phyloP scores from a whole-genome alignment of 2,888 invertebrate genomes.

The Seladonia tumulorum region DNA sequence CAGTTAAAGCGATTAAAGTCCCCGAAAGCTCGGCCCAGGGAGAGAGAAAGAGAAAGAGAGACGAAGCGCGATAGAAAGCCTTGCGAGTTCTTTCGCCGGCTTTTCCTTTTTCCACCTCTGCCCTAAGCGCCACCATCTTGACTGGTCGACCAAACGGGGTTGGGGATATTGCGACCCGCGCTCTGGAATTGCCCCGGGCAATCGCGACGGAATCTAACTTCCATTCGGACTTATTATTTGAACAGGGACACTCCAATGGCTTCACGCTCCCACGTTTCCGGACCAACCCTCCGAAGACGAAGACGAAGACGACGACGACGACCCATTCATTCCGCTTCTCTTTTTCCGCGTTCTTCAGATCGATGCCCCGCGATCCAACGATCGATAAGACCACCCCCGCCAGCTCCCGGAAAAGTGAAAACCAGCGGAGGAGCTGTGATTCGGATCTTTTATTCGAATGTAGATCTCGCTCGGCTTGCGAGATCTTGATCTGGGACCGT shows the following conservation, averaged over 20 bases:
- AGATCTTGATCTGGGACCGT: not conserved
- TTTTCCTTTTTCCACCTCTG: slow-evolving; percentile 40
- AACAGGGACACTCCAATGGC: slow-evolving; percentile 70
- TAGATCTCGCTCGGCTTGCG: not conserved
- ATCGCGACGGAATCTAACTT: slow-evolving; percentile 75
- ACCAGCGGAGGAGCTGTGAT: not conserved
- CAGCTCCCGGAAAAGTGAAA: slow-evolving; percentile 16
- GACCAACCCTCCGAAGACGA: slow-evolving; percentile 6
- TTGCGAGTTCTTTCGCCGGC: slow-evolving; percentile 67
- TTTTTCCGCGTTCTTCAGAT: slow-evolving; percentile 33
- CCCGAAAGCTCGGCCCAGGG: slow-evolving; percentile 67
- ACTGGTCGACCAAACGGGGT: slow-evolving; percentile 9
- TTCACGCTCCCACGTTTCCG: slow-evolving; percentile 65
- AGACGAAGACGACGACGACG: not conserved
- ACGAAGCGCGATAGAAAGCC: slow-evolving; percentile 69
- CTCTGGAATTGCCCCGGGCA: slow-evolving; percentile 72
- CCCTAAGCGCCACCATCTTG: slow-evolving; percentile 31
- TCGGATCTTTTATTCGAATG: not conserved
- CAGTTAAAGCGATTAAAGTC: slow-evolving; percentile 75
- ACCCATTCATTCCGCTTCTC: slow-evolving; percentile 14
- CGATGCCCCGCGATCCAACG: slow-evolving; percentile 51
- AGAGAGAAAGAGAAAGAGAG: slow-evolving; percentile 30
- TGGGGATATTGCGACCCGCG: slow-evolving; percentile 71
- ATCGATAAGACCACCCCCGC: slow-evolving; percentile 50
- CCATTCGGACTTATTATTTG: slow-evolving; percentile 79